Base-by-base conservation (phyloP, 2,113 vertebrate species). In the Cebus imitator region DNA sequence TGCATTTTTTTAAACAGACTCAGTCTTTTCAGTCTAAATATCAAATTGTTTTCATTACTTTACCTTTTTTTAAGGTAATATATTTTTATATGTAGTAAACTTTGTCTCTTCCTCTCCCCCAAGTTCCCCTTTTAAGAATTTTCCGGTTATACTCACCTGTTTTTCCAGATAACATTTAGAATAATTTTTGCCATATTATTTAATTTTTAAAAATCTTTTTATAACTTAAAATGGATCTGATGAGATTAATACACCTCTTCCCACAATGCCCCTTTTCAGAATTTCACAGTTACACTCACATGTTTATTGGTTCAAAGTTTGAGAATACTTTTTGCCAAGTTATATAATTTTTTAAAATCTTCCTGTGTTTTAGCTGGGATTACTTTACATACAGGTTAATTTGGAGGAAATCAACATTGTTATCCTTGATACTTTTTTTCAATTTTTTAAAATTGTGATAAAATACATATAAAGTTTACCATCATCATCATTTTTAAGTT, bases 81-180 rank as follows among this genome's bases (percentile, higher is more conserved):
- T 88, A 79, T 84, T 72, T 94, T 79, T 72, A 40, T 70, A 52
- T 70, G 27, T 50, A 17, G 7, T 70, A 64, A 64, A 14, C 18
- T 76, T 72, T 12, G 66, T 82, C 18, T 86, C 32, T 32, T 43
- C 35, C 52, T 18, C 21, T 52, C 50, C 5, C 20, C 7, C 40
- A 43, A 43, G 1, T 90, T 23, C 12, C 27, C 10, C 6, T 92
- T 79, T 94, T 13, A 52, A 43, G 52, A 93, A 48, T 27, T 66
- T 57, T 20, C 50, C 45, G 68, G 10, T 76, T 91, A 43, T 5
- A 79, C 6, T 52, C 30, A 52, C 32, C 30, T 94, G 45, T 64
- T 97, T 97, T 87, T 94, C 78, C 20, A 79, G 75, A 88, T 17
- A 81, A 75, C 55, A 88, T 87, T 79, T 91, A 83, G 37, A 79